Conservation (phyloP, 2,797 vertebrate genomes). For the Falco naumanni region DNA sequence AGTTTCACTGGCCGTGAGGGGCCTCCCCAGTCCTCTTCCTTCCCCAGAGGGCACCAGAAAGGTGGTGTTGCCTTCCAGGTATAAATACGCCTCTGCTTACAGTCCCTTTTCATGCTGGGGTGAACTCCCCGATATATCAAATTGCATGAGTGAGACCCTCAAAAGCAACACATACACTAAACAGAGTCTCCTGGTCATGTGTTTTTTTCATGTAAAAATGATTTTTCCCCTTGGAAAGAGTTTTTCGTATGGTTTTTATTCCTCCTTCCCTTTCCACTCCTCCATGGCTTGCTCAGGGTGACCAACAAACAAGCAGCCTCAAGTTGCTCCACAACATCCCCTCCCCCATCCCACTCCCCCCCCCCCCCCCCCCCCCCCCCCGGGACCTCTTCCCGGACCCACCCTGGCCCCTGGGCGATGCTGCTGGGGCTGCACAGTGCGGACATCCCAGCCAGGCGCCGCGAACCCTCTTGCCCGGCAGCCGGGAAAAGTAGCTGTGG, state of each 20-base stretch:
- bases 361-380: no score
- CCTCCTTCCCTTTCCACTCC: background rate
- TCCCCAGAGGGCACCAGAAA: background rate
- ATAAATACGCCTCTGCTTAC: background rate
- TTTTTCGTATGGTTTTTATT: background rate
- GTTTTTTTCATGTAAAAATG: background rate
- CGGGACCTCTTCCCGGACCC: fast-evolving
- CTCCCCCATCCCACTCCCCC: no score
- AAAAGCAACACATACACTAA: background rate
- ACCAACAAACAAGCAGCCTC: background rate
- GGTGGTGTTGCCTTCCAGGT: background rate
- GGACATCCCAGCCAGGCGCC: background rate
- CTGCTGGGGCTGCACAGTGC: background rate
- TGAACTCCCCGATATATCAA: background rate
- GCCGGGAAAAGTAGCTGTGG: background rate
- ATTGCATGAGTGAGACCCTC: background rate
- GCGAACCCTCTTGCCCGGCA: background rate
- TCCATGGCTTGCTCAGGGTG: background rate
- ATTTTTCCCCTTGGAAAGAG: background rate
- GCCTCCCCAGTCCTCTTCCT: background rate
- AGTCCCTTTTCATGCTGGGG: background rate
- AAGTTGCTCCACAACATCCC: background rate
- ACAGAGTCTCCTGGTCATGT: background rate
- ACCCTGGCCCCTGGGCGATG: fast-evolving
- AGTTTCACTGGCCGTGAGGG: background rate